phyloP scores from a whole-genome alignment of 1,140 invertebrate genomes.

The Procambarus clarkii region DNA sequence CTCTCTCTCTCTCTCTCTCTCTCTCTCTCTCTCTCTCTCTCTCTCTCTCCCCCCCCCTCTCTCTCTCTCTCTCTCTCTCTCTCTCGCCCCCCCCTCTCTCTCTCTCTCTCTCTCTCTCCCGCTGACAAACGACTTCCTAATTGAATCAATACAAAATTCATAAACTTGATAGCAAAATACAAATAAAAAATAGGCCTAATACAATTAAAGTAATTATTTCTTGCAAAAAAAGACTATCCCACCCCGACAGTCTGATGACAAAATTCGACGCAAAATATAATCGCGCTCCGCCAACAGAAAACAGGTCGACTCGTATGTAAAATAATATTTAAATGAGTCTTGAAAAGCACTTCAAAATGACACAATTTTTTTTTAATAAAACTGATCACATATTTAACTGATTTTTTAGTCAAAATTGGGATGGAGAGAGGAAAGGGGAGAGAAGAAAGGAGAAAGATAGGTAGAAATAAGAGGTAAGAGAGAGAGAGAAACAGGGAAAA shows the following conservation, averaged over 20 bases:
- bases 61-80: not conserved
- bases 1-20: not conserved
- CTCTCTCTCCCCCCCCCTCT: not conserved
- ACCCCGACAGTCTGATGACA: not conserved
- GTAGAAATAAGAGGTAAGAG: not conserved
- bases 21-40: not conserved
- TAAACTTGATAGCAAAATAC: not conserved
- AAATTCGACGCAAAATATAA: not conserved
- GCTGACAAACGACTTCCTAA: not conserved
- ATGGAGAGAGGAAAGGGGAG: too few species aligned
- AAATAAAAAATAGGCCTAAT: too few species aligned
- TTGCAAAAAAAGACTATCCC: too few species aligned
- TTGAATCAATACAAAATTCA: not conserved
- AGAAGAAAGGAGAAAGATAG: not conserved
- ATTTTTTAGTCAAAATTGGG: not conserved
- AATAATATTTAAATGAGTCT: too few species aligned
- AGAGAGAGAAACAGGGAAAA: not conserved
- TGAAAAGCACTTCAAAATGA: too few species aligned
- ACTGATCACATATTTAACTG: not conserved
- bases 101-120: not conserved
- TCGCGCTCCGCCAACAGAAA: too few species aligned
- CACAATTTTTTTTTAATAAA: too few species aligned
- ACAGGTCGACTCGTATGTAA: too few species aligned
- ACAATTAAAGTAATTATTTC: too few species aligned
- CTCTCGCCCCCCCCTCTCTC: not conserved